phyloP scores from a whole-genome alignment of 2,888 invertebrate genomes.

The Glyphotaelius pellucidus region DNA sequence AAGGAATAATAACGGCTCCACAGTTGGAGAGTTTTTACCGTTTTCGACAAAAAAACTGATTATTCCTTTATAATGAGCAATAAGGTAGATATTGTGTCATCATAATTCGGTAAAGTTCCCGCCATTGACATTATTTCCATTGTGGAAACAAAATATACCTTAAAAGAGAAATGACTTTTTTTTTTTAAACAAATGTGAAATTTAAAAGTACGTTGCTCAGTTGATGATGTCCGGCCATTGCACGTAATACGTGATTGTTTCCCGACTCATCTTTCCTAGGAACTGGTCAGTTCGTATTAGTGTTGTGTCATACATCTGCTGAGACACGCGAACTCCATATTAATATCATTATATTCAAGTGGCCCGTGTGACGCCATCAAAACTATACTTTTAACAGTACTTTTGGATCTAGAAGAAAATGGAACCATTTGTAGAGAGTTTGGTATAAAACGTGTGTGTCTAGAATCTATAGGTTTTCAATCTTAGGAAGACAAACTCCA shows the following conservation, averaged over 20 bases:
- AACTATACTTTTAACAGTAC: neutral
- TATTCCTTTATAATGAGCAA: too few relatives aligned
- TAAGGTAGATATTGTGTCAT: too few relatives aligned
- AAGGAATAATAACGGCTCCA: too few relatives aligned
- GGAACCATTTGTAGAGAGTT: neutral
- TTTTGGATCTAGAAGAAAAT: neutral
- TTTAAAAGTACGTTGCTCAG: neutral
- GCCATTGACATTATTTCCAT: neutral
- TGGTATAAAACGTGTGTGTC: neutral
- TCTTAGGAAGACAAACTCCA: neutral
- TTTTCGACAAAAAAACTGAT: too few relatives aligned
- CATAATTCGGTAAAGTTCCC: neutral
- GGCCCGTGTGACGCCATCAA: slow-evolving; percentile 12
- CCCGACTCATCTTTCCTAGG: slow-evolving; percentile 54
- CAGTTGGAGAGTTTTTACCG: too few relatives aligned
- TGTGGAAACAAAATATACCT: neutral
- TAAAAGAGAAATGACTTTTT: neutral
- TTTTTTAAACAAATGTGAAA: neutral
- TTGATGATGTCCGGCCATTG: slow-evolving; percentile 39
- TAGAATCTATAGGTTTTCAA: neutral
- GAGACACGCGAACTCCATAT: slow-evolving; percentile 61
- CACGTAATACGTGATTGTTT: slow-evolving; percentile 47
- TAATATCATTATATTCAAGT: slow-evolving; percentile 49
- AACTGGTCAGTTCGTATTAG: slow-evolving; percentile 53
- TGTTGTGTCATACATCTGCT: slow-evolving; percentile 58